Base-by-base conservation (phyloP, 2,888 invertebrate genomes). In the Crepidodera aurea region DNA sequence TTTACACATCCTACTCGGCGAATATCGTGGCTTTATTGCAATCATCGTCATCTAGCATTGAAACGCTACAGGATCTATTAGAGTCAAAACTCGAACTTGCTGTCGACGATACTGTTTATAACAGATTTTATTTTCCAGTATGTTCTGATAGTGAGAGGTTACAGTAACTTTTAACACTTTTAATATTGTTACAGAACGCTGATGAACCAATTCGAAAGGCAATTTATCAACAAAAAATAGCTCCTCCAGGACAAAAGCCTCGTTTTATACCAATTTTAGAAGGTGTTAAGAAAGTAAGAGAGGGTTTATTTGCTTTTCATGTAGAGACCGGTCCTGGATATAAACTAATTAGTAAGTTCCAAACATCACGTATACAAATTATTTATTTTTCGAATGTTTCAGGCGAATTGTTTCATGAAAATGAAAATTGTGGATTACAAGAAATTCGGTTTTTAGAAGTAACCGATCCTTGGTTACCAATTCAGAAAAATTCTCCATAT, bases 1-100 rank as follows among this genome's bases (percentile, higher is more conserved):
- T 91, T 0, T 91, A 90, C 74, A 88, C 89, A 0, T 89, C 91
- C 0, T 91, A 90, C 73, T 86, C 91, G 0, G 91, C 91, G 0
- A 90, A 90, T 71, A 91, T 91, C 46, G 91, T 91, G 0, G 89
- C 90, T 1, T 78, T 91, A 1, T 82, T 91, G 0, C 90, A 91
- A 74, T 89, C 90, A 0, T 89, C 90, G 19, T 89, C 90, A 0
- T 85, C 85, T 1, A 86, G 87, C 67, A 89, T 91, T 58, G 84
- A 83, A 69, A 87, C 86, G 0, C 74, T 90, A 7, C 81, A 84
- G 1, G 90, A 90, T 74, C 80, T 91, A 16, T 77, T 89, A 1
- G 83, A 86, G 62, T 90, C 90, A 1, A 84, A 90, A 10, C 77
- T 91, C 10, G 84, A 84, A 66, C 82, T 90, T 50, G 90, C 87